phyloP scores from a whole-genome alignment of 2,797 vertebrate genomes.

The Scarus forsteni region DNA sequence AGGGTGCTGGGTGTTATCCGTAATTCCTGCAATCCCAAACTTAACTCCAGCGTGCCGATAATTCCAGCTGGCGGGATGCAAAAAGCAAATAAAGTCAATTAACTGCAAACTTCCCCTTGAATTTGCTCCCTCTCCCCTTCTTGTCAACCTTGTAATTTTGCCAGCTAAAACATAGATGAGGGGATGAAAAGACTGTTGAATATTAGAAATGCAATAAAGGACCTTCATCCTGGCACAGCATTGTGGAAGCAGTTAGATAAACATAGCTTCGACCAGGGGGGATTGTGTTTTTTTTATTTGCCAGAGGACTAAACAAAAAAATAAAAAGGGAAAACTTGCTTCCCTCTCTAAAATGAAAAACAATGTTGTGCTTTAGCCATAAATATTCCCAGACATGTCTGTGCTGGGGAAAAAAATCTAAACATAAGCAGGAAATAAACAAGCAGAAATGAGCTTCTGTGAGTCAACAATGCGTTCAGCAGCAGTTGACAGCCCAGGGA shows the following conservation, averaged over 20 bases:
- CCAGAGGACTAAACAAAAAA: slow-evolving; percentile 26
- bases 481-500: slow-evolving; percentile 64
- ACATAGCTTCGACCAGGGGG: slow-evolving; percentile 39
- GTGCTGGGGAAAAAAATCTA: slow-evolving; percentile 48
- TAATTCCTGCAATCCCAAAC: slow-evolving; percentile 89
- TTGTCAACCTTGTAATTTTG: slow-evolving; percentile 57
- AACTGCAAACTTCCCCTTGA: slow-evolving; percentile 77
- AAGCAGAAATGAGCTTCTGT: slow-evolving; percentile 58
- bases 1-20: slow-evolving; percentile 87
- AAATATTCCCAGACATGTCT: slow-evolving; percentile 59
- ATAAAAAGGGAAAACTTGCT: slow-evolving; percentile 9
- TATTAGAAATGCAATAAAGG: slow-evolving; percentile 56
- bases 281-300: slow-evolving; percentile 39
- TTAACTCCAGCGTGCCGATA: slow-evolving; percentile 88
- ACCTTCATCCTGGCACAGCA: slow-evolving; percentile 27
- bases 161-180: slow-evolving; percentile 19
- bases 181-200: slow-evolving; percentile 42
- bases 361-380: slow-evolving; percentile 49
- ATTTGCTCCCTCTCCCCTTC: slow-evolving; percentile 84
- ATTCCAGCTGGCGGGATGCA: slow-evolving; percentile 84
- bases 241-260: slow-evolving; percentile 55
- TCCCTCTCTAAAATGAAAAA: slow-evolving; percentile 61
- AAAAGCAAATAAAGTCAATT: slow-evolving; percentile 94
- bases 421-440: slow-evolving; percentile 58
- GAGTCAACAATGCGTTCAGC: slow-evolving; percentile 69